Conservation (phyloP, 1,140 invertebrate genomes). For the Oryzaephilus surinamensis region DNA sequence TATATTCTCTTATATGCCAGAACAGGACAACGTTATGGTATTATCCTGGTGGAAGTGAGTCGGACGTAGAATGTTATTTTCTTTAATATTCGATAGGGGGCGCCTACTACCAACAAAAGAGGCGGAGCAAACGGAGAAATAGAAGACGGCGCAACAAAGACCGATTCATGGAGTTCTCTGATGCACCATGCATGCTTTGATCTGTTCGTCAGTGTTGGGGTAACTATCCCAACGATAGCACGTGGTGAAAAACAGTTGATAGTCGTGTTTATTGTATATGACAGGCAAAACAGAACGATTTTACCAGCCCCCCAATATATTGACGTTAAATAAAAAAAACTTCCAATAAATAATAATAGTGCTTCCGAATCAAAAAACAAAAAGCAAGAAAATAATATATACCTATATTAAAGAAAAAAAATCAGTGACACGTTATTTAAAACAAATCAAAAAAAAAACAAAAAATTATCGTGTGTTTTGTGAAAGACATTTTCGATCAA, state of each 20-base stretch:
- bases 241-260: constrained; percentile 19
- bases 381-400: background rate
- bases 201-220: constrained; percentile 33
- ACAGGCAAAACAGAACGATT: constrained; percentile 6
- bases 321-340: background rate
- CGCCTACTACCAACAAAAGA: constrained; percentile 30
- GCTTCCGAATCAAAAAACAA: background rate
- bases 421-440: background rate
- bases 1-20: constrained; percentile 15
- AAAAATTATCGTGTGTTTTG: constrained; percentile 2
- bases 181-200: constrained; percentile 26
- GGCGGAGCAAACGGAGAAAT: constrained; percentile 29
- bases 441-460: background rate
- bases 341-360: background rate
- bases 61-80: constrained; percentile 5
- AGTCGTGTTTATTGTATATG: constrained; percentile 3
- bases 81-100: constrained; percentile 30
- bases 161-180: constrained; percentile 16
- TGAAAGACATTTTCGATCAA: constrained; percentile 13
- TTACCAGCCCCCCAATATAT: background rate
- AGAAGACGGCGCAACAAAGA: constrained; percentile 23
- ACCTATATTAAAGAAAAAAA: background rate
- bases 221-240: constrained; percentile 30
- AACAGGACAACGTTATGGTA: constrained; percentile 1
- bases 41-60: constrained; percentile 5